These are phyloP conservation scores for Tenthredo amoena DNA, from an alignment of 2,888 invertebrate genomes.

Conservation along the genomic window DNA sequence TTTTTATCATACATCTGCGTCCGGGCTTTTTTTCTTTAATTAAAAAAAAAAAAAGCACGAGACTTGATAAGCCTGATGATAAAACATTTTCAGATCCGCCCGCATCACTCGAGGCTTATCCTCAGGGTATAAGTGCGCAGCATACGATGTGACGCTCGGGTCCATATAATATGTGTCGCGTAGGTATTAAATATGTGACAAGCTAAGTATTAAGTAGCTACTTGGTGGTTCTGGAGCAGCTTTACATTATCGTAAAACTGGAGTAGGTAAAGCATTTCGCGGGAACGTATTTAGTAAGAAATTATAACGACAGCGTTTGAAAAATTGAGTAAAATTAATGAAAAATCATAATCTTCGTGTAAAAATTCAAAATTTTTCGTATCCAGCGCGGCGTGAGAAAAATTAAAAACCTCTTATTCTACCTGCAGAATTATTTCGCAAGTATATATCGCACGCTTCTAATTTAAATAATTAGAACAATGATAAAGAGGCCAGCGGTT, in stretches of 20 bases:
- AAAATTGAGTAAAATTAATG: background rate
- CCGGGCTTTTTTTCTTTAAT: too few species aligned
- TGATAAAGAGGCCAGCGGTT: background rate
- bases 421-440: background rate
- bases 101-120: constrained; percentile 32
- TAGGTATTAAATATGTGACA: constrained; percentile 31
- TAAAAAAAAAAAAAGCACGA: background rate
- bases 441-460: background rate
- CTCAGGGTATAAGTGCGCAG: constrained; percentile 4
- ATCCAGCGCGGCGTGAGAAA: background rate
- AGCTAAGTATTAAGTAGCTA: constrained; percentile 14
- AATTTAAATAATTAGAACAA: constrained; percentile 11
- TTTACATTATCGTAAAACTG: constrained; percentile 28
- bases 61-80: background rate
- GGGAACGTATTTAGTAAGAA: background rate
- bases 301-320: background rate
- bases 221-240: constrained; percentile 2
- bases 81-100: background rate
- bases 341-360: background rate
- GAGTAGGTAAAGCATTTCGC: background rate
- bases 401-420: background rate
- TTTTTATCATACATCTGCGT: too few species aligned
- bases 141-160: constrained; percentile 17
- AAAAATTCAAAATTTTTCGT: too few species aligned
- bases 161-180: constrained; percentile 10